Percentiles rank a stretch among this genome's conserved stretches.
phyloP scores from a whole-genome alignment of 2,113 vertebrate species.

The Chaetura pelagica region DNA sequence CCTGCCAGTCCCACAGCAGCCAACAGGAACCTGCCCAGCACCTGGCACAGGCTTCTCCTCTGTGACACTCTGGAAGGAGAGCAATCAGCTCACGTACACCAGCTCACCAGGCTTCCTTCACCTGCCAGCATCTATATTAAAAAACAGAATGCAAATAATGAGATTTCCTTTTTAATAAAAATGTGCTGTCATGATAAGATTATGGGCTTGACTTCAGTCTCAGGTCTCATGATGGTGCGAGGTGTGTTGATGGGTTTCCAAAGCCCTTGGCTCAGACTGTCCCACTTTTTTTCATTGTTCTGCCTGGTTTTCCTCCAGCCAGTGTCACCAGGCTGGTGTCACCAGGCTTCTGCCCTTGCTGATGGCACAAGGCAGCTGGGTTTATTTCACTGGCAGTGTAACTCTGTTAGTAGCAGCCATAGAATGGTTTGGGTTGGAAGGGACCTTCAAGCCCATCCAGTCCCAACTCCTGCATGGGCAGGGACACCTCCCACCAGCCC shows the following conservation, averaged over 20 bases:
- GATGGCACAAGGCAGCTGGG: neutral
- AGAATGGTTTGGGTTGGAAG: too few species aligned
- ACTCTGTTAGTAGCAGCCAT: neutral
- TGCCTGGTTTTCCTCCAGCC: neutral
- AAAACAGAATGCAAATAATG: neutral
- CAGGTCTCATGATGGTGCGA: neutral
- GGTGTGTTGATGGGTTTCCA: neutral
- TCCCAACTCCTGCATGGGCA: too few species aligned
- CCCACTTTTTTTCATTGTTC: neutral
- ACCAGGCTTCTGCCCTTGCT: neutral
- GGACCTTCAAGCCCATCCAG: too few species aligned
- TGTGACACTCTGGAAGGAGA: neutral
- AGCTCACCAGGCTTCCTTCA: neutral
- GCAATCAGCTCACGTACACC: neutral
- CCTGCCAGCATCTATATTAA: neutral
- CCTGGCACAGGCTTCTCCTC: neutral
- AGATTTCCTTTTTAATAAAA: neutral
- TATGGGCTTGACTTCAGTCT: neutral
- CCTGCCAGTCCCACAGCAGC: neutral
- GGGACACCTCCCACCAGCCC: too few species aligned
- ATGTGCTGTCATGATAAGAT: neutral
- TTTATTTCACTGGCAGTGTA: neutral
- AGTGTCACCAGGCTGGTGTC: rapidly evolving
- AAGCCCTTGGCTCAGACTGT: neutral
- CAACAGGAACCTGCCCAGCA: neutral